Percentiles rank a stretch among this genome's conserved stretches.
phyloP scores from a whole-genome alignment of 2,888 invertebrate species.

The Pammene fasciana region DNA sequence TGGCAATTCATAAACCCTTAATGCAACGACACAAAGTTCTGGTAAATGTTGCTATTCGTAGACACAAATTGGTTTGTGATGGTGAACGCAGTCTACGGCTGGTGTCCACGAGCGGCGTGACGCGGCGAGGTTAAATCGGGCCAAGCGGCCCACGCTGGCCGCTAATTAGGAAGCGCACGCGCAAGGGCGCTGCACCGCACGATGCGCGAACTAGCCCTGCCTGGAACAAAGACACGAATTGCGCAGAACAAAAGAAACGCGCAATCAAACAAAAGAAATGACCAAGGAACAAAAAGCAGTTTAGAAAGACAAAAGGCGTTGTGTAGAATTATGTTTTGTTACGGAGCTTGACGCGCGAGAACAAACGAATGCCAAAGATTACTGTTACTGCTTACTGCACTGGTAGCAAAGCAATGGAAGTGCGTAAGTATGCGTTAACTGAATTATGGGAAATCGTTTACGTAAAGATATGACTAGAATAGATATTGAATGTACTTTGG shows the following conservation, averaged over 20 bases:
- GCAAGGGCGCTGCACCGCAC: constrained; percentile 74
- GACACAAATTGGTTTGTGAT: constrained; percentile 30
- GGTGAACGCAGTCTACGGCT: constrained; percentile 28
- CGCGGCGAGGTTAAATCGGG: constrained; percentile 73
- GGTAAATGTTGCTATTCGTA: constrained; percentile 12
- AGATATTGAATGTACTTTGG: not conserved
- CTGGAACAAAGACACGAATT: constrained; percentile 60
- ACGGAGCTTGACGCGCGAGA: constrained; percentile 54
- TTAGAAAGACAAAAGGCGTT: constrained; percentile 67
- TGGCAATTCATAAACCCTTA: not conserved
- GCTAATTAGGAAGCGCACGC: constrained; percentile 79
- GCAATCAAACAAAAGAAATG: constrained; percentile 55
- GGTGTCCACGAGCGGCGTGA: constrained; percentile 55
- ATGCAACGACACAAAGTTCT: not conserved
- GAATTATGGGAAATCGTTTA: constrained; percentile 19
- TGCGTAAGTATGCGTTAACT: constrained; percentile 32
- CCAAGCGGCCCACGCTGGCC: constrained; percentile 67
- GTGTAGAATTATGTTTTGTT: constrained; percentile 65
- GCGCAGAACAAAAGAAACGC: constrained; percentile 59
- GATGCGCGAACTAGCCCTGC: constrained; percentile 54
- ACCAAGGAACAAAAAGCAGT: constrained; percentile 64
- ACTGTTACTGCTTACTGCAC: constrained; percentile 26
- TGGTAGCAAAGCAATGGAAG: constrained; percentile 14
- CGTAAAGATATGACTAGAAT: not conserved
- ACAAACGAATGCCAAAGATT: constrained; percentile 40